A percentile compares a stretch with the other conserved stretches of the same genome.
Conservation (phyloP, 2,797 vertebrate species). For the Diplodus sargus region DNA sequence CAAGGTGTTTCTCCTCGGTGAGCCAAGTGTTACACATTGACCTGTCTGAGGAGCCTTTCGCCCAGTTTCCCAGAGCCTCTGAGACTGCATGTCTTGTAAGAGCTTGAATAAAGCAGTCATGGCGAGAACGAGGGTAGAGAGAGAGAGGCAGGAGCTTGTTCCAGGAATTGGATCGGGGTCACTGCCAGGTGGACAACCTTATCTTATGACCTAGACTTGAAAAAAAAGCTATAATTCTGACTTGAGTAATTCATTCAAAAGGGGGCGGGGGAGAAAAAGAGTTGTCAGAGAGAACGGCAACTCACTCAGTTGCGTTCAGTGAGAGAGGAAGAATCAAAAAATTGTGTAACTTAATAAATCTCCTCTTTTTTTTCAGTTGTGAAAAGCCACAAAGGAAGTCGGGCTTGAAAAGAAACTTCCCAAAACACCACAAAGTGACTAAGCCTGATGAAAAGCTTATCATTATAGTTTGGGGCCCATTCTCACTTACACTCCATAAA, state of each 20-base stretch:
- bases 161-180: slow-evolving; percentile 39
- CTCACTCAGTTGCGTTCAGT: not conserved
- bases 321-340: slow-evolving; percentile 9
- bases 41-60: slow-evolving; percentile 66
- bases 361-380: not conserved
- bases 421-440: slow-evolving; percentile 1
- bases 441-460: slow-evolving; percentile 2
- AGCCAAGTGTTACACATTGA: slow-evolving; percentile 75
- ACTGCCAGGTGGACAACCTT: slow-evolving; percentile 24
- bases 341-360: not conserved
- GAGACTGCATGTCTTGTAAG: slow-evolving; percentile 52
- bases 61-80: slow-evolving; percentile 62
- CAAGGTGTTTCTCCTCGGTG: slow-evolving; percentile 72
- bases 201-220: slow-evolving; percentile 33
- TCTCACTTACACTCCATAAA: not conserved
- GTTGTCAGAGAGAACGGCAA: no score
- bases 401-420: not conserved
- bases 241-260: not conserved
- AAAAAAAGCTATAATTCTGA: slow-evolving; percentile 8
- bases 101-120: slow-evolving; percentile 26
- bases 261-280: not conserved
- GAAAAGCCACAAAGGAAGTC: not conserved
- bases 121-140: slow-evolving; percentile 15
- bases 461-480: not conserved
- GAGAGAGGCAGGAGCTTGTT: slow-evolving; percentile 16